Base-by-base conservation (phyloP, 1,140 invertebrate species). In the Drosophila repletoides region DNA sequence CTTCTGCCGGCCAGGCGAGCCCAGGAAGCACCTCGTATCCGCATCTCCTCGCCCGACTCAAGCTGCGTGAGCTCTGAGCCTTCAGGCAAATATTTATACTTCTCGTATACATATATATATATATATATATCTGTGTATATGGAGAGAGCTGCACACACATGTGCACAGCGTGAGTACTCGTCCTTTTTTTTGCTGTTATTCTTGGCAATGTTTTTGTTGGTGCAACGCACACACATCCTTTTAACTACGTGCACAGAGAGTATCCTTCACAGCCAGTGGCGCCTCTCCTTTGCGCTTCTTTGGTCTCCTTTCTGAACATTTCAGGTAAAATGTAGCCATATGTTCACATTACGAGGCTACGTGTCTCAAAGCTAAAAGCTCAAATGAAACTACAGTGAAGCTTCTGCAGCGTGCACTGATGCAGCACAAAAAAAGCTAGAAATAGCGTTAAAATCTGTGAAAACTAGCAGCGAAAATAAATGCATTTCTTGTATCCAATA, bases 51-150 rank as follows among this genome's bases (percentile, higher is more conserved):
- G n/a, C n/a, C n/a, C n/a, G n/a, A n/a, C n/a, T n/a, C n/a, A n/a
- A n/a, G n/a, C n/a, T n/a, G n/a, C n/a, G n/a, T n/a, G n/a, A 17
- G 12, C 19, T 22, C 60, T 38, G 31, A 9, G 21, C 31, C 56
- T 53, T 59, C 71, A 58, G 76, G 76, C 46, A 80, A 75, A 80
- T 83, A 72, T 69, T 60, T 67, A 66, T 53, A 60, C n/a, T n/a
- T n/a, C n/a, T n/a, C n/a, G 6, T 33, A 41, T 40, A 28, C 33
- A 9, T 9, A 29, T 22, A 29, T 28, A 38, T 9, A n/a, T n/a
- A 56, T 46, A 58, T 51, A 56, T 60, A 58, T 49, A 70, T n/a
- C n/a, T n/a, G 51, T 29, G 34, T 58, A 66, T n/a, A n/a, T n/a
- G n/a, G n/a, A n/a, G n/a, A n/a, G n/a, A n/a, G 55, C 58, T 40